A percentile compares a stretch with the other conserved stretches of the same genome.
phyloP scores from a whole-genome alignment of 2,888 invertebrate genomes.

The Trichopria drosophilae region DNA sequence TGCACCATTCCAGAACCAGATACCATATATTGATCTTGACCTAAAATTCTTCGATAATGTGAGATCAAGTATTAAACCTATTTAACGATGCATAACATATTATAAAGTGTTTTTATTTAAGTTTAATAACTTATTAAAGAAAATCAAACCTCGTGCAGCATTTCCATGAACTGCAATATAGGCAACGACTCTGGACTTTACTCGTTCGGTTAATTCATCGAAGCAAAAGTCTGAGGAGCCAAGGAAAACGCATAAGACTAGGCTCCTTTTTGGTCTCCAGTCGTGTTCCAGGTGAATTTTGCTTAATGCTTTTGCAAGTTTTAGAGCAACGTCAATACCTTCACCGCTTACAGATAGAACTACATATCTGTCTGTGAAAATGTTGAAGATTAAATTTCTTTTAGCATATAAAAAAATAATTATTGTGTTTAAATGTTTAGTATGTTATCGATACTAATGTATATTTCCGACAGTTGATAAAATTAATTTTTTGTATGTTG shows the following conservation, averaged over 20 bases:
- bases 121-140: constrained; percentile 36
- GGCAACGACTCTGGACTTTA: constrained; percentile 43
- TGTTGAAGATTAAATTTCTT: constrained; percentile 8
- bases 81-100: no score
- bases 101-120: constrained; percentile 31
- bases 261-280: constrained; percentile 49
- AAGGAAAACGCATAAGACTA: constrained; percentile 49
- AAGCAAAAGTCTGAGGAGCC: constrained; percentile 43
- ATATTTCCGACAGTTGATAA: no score
- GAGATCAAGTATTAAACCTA: no score
- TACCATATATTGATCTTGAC: constrained; percentile 40
- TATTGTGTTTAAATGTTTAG: no score
- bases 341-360: constrained; percentile 47
- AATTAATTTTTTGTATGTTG: no score
- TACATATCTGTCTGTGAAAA: constrained; percentile 50
- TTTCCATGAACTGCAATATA: constrained; percentile 46
- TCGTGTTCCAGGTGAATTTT: constrained; percentile 36
- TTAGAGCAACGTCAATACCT: constrained; percentile 42
- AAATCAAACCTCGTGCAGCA: constrained; percentile 28
- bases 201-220: constrained; percentile 37
- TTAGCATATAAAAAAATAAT: not conserved
- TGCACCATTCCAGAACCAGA: constrained; percentile 51
- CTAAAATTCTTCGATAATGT: constrained; percentile 31
- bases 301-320: constrained; percentile 44
- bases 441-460: no score